Conservation (phyloP, 2,113 vertebrate species). For the Recurvirostra avosetta region DNA sequence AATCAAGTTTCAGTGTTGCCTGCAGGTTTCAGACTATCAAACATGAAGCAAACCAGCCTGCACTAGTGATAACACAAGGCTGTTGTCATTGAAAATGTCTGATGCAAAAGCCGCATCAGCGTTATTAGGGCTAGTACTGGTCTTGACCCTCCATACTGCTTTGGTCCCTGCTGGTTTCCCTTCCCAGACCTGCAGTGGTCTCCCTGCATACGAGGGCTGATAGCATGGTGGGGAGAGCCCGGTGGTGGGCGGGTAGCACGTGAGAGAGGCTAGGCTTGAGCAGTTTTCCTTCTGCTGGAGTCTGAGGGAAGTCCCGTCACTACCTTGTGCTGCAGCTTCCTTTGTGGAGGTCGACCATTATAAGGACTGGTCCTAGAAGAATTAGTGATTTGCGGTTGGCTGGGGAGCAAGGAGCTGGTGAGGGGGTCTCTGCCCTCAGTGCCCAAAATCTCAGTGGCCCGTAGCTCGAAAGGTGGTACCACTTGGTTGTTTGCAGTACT, state of each 20-base stretch:
- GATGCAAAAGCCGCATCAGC: neutral
- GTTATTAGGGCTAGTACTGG: neutral
- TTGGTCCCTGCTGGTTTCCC: neutral
- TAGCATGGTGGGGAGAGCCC: too few species aligned
- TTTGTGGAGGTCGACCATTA: neutral
- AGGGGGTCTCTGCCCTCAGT: neutral
- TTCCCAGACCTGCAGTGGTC: neutral
- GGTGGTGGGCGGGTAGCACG: neutral
- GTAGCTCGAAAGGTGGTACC: neutral
- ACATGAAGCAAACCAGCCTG: neutral
- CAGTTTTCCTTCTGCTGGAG: neutral
- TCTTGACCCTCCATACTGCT: neutral
- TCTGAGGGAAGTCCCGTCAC: neutral
- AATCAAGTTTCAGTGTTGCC: neutral
- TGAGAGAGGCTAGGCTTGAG: neutral
- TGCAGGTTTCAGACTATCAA: neutral
- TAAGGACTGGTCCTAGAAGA: neutral
- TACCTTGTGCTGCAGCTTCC: neutral
- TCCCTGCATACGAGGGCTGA: neutral
- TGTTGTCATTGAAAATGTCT: neutral
- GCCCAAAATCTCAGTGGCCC: neutral
- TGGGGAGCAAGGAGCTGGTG: neutral
- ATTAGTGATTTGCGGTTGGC: neutral
- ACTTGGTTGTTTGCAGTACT: neutral
- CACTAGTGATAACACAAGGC: neutral